Evolutionary conservation across 2,888 invertebrate genomes (phyloP).

Genomic region (Onchidella celtica): DNA sequence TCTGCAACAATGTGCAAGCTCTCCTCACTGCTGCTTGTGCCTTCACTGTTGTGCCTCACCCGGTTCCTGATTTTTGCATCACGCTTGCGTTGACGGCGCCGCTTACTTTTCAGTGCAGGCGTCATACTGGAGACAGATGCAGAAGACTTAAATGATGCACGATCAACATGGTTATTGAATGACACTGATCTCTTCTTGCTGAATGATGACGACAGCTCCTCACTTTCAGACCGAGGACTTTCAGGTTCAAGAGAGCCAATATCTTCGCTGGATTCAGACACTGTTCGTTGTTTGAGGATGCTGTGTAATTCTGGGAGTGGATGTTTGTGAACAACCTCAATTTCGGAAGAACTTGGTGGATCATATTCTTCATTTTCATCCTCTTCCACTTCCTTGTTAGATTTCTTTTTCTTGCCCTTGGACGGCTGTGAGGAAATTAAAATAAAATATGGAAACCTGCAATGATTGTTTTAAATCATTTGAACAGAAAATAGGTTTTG

Average conservation of each 20-base stretch:
- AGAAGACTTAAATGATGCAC: slow-evolving; percentile 72
- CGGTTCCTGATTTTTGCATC: slow-evolving; percentile 65
- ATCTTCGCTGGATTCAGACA: slow-evolving; percentile 83
- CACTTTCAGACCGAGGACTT: slow-evolving; percentile 53
- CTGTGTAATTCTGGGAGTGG: slow-evolving; percentile 68
- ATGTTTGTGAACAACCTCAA: slow-evolving; percentile 71
- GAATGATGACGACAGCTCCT: slow-evolving; percentile 46
- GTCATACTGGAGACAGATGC: slow-evolving; percentile 76
- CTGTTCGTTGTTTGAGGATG: slow-evolving; percentile 79
- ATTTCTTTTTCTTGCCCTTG: slow-evolving; percentile 25
- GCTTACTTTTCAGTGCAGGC: slow-evolving; percentile 74
- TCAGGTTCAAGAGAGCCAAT: slow-evolving; percentile 41
- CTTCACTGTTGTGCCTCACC: slow-evolving; percentile 63
- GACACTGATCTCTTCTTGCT: slow-evolving; percentile 73
- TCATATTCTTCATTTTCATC: slow-evolving; percentile 60
- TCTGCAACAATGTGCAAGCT: slow-evolving; percentile 54
- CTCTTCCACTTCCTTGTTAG: slow-evolving; percentile 47
- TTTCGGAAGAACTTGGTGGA: slow-evolving; percentile 67
- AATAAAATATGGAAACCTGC: neutral
- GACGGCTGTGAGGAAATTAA: slow-evolving; percentile 32
- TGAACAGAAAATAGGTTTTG: neutral
- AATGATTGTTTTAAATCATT: neutral
- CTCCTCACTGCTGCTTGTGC: slow-evolving; percentile 67
- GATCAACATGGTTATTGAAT: slow-evolving; percentile 76
- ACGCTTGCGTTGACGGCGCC: slow-evolving; percentile 69